Percentiles rank a stretch among this genome's conserved stretches.
phyloP scores from a whole-genome alignment of 1,140 invertebrate species.

The Drosophila erecta region DNA sequence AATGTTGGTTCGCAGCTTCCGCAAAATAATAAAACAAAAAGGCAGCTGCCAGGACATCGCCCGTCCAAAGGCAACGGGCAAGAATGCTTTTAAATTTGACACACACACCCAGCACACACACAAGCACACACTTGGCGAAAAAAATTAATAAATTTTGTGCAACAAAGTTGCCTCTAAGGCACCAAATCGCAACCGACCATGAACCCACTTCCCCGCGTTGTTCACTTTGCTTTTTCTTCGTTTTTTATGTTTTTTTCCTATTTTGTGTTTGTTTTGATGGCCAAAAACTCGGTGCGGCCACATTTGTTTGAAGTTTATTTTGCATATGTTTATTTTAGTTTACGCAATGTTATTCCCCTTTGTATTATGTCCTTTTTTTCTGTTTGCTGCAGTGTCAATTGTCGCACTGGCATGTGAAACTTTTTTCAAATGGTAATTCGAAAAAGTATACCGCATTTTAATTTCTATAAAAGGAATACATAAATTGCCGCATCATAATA shows the following conservation, averaged over 20 bases:
- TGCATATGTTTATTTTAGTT: constrained; percentile 39
- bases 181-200: constrained; percentile 31
- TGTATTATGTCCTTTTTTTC: constrained; percentile 18
- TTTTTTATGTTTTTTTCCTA: constrained; percentile 1
- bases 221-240: constrained; percentile 46
- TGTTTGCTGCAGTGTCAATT: constrained; percentile 29
- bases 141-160: constrained; percentile 64
- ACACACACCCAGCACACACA: constrained; percentile 21
- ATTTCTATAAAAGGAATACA: neutral
- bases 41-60: constrained; percentile 52
- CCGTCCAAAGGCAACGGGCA: constrained; percentile 36
- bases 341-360: constrained; percentile 33
- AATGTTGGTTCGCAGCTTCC: constrained; percentile 71
- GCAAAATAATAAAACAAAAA: constrained; percentile 79
- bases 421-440: constrained; percentile 11
- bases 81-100: constrained; percentile 65
- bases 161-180: constrained; percentile 49
- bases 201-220: constrained; percentile 25
- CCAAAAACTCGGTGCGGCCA: constrained; percentile 24
- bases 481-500: neutral
- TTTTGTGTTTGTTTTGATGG: constrained; percentile 23
- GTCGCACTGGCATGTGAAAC: neutral
- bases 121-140: constrained; percentile 28
- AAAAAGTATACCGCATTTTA: neutral
- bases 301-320: constrained; percentile 58